Base-by-base conservation (phyloP, 64 coral and sea anemone genomes). In the Stichodactyla helianthus region DNA sequence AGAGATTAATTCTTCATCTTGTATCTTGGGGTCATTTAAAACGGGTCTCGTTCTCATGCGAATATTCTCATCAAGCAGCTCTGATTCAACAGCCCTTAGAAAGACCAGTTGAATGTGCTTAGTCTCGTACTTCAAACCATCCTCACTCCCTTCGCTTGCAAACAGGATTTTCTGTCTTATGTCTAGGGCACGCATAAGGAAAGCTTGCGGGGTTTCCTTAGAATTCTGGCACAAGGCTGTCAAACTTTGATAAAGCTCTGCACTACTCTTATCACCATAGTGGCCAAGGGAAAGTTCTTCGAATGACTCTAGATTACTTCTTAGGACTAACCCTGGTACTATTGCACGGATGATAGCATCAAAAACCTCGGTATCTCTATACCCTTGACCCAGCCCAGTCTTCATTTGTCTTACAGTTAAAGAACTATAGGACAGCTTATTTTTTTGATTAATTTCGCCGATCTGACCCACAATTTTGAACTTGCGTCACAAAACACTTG, bases 1-100 rank as follows among this genome's bases (percentile, higher is more conserved):
- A 18, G 0, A n/a, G 67, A 90, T 74, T 8, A 86, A 23, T 53
- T 86, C 55, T n/a, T 91, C 89, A 86, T 91, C 89, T 23, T 71
- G 54, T 59, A 91, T 19, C 22, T 23, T 31, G 19, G 65, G 82
- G 18, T 91, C 57, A 17, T 14, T 52, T 16, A 91, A 53, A 53
- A 82, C 83, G 53, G 59, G 26, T 6, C 59, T 51, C 1, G 71
- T 52, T 20, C 53, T 90, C 67, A 25, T 28, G 26, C 82, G 15
- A n/a, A 89, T 56, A 71, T 22, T 89, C 51, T 85, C 70, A 86
- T 91, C 89, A 17, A 77, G 89, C 25, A 91, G 17, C 5, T 83
- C 88, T 11, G 83, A 79, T 51, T 80, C 59, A 15, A 62, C 59
- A 15, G 59, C 5, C 12, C 59, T 62, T 12, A 62, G 12, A 17